Base-by-base conservation (phyloP, 64 coral and sea anemone species). In the Hydrozoanthus tunicans region DNA sequence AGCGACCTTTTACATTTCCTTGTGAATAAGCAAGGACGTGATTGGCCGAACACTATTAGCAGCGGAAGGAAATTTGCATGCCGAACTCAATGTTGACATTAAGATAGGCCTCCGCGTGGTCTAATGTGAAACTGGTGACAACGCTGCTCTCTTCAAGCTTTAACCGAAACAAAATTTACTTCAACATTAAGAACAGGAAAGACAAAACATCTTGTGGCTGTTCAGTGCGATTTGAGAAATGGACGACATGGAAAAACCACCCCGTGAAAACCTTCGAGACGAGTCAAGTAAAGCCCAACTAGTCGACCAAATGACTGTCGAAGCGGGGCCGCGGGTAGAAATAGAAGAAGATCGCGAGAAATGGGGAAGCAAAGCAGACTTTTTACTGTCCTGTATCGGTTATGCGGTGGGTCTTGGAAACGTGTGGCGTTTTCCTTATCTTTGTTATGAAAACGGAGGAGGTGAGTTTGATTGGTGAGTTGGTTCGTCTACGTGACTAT, bases 361-460 rank as follows among this genome's bases (percentile, higher is more conserved):
- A 80, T 91, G 89, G 89, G 77, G 76, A 53, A 80, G 6, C 3
- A 91, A 91, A 55, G 76, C 75, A 3, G 89, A 91, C 58, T 91
- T 91, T 57, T 14, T 91, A 64, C 77, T 91, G 6, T 91, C 89
- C 0, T 70, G 64, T 53, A 91, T 91, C 17, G 89, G 89, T 6
- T 91, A 91, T 91, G 77, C 76, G 56, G 89, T 91, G 0, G 86
- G 86, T 9, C 70, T 89, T 62, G 86, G 86, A 3, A 89, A 89
- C 56, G 86, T 89, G 26, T 89, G 86, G 86, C 51, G 86, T 43
- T 89, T 89, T 43, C 86, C 86, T 3, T 89, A 89, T 89, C 68
- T 89, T 55, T 89, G 86, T 68, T 89, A 77, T n/a, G 55, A 89
- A 59, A 89, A 89, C 71, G 86, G 86, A 3, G 86, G 86, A 76